Evolutionary conservation across 2,113 vertebrate genomes (phyloP).

Genomic region (Plotosus lineatus): DNA sequence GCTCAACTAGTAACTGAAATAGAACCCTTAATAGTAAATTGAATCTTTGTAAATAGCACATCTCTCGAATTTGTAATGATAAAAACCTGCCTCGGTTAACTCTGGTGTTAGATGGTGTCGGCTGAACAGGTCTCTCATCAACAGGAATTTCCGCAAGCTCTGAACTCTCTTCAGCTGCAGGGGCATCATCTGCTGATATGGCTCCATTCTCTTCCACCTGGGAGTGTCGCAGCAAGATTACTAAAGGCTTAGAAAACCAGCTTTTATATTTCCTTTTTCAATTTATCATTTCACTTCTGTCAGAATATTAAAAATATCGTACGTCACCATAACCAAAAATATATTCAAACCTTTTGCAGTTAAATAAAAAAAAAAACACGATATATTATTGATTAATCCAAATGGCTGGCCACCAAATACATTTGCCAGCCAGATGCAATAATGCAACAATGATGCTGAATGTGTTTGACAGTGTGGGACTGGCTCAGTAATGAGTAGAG

Average conservation of each 20-base stretch:
- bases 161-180: conserved; percentile 37
- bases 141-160: conserved; percentile 37
- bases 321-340: not conserved
- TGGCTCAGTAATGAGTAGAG: too few relatives aligned
- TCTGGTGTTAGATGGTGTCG: conserved; percentile 69
- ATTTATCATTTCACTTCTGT: not conserved
- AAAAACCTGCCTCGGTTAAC: conserved; percentile 79
- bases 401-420: not conserved
- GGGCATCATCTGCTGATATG: conserved; percentile 44
- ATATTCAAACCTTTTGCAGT: not conserved
- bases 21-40: not conserved
- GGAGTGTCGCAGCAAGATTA: not conserved
- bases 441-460: not conserved
- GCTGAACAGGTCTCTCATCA: conserved; percentile 32
- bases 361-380: not conserved
- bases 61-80: not conserved
- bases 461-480: not conserved
- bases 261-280: not conserved
- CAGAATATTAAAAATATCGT: not conserved
- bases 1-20: not conserved
- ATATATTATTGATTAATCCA: not conserved
- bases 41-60: not conserved
- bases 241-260: not conserved
- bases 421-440: not conserved
- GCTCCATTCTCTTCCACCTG: conserved; percentile 50